phyloP scores from a whole-genome alignment of 2,797 vertebrate genomes.

The Cuculus canorus region DNA sequence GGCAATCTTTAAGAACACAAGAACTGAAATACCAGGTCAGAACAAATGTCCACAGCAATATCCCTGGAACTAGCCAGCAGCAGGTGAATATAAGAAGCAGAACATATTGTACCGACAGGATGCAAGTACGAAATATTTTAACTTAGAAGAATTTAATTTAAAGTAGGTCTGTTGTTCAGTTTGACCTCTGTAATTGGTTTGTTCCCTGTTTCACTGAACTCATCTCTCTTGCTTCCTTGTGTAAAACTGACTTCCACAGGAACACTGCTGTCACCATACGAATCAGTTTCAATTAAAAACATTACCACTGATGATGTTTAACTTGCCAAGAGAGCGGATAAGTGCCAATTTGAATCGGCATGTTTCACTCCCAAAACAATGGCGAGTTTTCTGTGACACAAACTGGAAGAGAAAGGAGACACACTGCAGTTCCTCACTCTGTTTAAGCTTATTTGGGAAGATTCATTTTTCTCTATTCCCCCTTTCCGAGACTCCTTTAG shows the following conservation, averaged over 20 bases:
- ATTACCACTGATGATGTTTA: conserved; percentile 16
- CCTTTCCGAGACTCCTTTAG: background rate
- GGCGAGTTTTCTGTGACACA: background rate
- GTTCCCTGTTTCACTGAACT: conserved; percentile 13
- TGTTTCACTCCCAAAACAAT: background rate
- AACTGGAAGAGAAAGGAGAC: background rate
- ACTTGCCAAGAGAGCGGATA: background rate
- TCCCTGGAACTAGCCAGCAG: background rate
- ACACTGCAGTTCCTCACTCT: background rate
- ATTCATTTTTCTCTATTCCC: background rate
- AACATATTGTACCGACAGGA: background rate
- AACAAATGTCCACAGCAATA: background rate
- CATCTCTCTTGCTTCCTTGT: background rate
- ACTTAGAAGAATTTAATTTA: conserved; percentile 1
- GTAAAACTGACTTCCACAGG: background rate
- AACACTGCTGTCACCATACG: background rate
- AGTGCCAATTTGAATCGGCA: background rate
- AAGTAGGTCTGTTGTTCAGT: background rate
- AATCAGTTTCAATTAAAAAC: conserved; percentile 58
- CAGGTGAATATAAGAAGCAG: background rate
- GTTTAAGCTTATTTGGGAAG: background rate
- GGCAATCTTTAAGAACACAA: background rate
- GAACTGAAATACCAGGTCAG: background rate
- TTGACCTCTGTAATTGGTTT: conserved; percentile 36
- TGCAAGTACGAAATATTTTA: background rate